Evolutionary conservation across 2,113 vertebrate genomes (phyloP).

Genomic region (Eulacestoma nigropectus): DNA sequence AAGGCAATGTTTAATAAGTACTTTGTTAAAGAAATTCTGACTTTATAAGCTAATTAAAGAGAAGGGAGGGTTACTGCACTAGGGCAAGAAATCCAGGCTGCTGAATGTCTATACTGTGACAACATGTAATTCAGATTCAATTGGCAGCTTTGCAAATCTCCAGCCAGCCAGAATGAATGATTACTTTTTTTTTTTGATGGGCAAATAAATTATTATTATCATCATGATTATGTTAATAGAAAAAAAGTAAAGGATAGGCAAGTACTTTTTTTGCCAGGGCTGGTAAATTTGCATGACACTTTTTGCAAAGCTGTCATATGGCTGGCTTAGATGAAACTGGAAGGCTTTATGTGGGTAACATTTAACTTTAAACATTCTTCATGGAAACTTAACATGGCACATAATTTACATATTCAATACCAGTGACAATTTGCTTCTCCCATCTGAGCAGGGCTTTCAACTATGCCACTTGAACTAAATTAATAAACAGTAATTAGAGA

Average conservation of each 20-base stretch:
- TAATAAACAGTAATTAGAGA: conserved; percentile 88
- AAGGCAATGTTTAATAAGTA: conserved; percentile 54
- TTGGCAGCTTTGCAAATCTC: conserved; percentile 41
- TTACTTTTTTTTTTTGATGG: neutral
- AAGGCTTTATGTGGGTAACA: conserved; percentile 67
- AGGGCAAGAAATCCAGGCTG: conserved; percentile 20
- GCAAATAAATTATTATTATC: conserved; percentile 38
- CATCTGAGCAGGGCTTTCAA: conserved; percentile 84
- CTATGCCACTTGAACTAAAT: conserved; percentile 86
- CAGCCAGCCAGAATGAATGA: conserved; percentile 20
- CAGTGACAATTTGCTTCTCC: conserved; percentile 85
- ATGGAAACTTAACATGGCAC: conserved; percentile 77
- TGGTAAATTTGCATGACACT: conserved; percentile 40
- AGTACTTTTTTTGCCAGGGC: conserved; percentile 32
- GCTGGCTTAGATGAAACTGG: conserved; percentile 60
- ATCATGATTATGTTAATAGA: conserved; percentile 15
- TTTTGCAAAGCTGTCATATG: conserved; percentile 44
- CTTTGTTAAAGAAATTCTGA: conserved; percentile 65
- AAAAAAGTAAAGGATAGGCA: conserved; percentile 30
- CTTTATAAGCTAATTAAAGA: conserved; percentile 60
- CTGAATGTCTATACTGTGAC: neutral
- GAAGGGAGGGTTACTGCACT: conserved; percentile 33
- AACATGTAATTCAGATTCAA: conserved; percentile 7
- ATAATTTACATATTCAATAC: conserved; percentile 84
- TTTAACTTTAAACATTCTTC: conserved; percentile 80